Evolutionary conservation across 2,797 vertebrate genomes (phyloP).

Genomic region (Sardinella longiceps): DNA sequence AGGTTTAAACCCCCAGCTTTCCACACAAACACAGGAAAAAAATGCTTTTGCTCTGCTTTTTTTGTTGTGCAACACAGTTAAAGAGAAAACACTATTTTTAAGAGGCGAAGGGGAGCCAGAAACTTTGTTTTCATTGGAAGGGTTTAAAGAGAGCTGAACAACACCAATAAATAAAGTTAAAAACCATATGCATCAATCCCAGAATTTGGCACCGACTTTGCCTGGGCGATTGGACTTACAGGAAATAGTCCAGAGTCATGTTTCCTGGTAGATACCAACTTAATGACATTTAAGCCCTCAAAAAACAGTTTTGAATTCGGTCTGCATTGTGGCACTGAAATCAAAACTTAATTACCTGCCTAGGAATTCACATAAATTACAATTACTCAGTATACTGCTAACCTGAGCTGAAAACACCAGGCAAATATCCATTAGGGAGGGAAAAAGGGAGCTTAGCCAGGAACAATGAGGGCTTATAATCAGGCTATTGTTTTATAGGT

Average conservation of each 20-base stretch:
- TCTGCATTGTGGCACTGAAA: background rate
- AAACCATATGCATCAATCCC: background rate
- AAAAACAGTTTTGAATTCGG: background rate
- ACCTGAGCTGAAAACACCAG: background rate
- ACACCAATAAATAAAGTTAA: background rate
- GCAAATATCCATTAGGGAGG: background rate
- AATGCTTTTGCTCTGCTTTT: slow-evolving; percentile 25
- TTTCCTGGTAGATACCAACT: background rate
- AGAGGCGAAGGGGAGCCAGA: background rate
- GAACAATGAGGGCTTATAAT: background rate
- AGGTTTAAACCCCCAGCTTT: slow-evolving; percentile 49
- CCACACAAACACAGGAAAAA: slow-evolving; percentile 24
- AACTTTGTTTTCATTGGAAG: background rate
- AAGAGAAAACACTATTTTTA: background rate
- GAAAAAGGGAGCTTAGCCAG: background rate
- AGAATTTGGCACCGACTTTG: background rate
- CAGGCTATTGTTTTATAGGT: background rate
- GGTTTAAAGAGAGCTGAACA: slow-evolving; percentile 21
- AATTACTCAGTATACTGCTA: background rate
- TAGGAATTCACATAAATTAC: background rate
- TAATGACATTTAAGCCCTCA: background rate
- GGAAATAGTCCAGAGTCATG: background rate
- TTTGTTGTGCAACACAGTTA: slow-evolving; percentile 3
- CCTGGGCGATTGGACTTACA: background rate
- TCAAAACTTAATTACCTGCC: background rate